Evolutionary conservation across 23 tunicate species (phyloP).

Genomic region (Clavelina lepadiformis): DNA sequence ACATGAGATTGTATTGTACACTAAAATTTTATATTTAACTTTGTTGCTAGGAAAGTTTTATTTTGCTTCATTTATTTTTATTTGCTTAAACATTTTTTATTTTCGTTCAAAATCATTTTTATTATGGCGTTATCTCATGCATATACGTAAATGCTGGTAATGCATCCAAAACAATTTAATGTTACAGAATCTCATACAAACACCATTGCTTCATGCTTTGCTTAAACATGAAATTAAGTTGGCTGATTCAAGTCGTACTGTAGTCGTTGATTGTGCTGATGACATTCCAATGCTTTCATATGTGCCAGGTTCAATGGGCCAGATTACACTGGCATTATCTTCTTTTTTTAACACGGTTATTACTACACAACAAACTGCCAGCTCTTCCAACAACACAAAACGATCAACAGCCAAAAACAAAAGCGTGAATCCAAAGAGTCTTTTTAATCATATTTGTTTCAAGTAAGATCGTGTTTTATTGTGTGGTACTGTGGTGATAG

Average conservation of each 20-base stretch:
- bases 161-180: no score
- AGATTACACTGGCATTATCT: slow-evolving; percentile 15
- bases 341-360: slow-evolving; percentile 33
- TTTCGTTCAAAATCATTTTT: not conserved
- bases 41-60: no score
- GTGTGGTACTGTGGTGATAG: not conserved
- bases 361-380: not conserved
- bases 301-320: slow-evolving; percentile 15
- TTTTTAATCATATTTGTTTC: slow-evolving; percentile 52
- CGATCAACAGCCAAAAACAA: not conserved
- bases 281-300: slow-evolving; percentile 20
- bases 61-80: slow-evolving; percentile 1
- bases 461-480: slow-evolving; percentile 22
- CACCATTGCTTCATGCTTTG: slow-evolving; percentile 19
- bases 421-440: slow-evolving; percentile 23
- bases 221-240: slow-evolving; percentile 11
- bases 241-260: not conserved
- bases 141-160: no score
- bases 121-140: not conserved
- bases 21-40: no score
- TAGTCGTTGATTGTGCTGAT: slow-evolving; percentile 2
- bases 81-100: not conserved
- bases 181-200: slow-evolving; percentile 23
- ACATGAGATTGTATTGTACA: no score
- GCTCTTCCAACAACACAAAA: not conserved